Percentiles rank a stretch among this genome's conserved stretches.
phyloP scores from a whole-genome alignment of 2,113 vertebrate genomes.

The Ovis aries region ARS-UI_Ramb_v3.0 NC_056061.1:27001001-27001500 shows the following conservation, averaged over 20 bases:
- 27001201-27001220: neutral
- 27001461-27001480: neutral
- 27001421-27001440: neutral
- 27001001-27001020: neutral
- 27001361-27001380: neutral
- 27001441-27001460: neutral
- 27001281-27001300: neutral
- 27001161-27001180: neutral
- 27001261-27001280: neutral
- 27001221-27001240: neutral
- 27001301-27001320: neutral
- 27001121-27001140: neutral
- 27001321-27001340: rapidly evolving
- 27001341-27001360: neutral
- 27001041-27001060: neutral
- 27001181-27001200: neutral
- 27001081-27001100: no score
- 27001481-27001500: neutral
- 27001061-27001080: neutral
- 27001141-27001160: neutral
- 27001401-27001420: neutral
- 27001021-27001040: neutral
- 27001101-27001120: neutral
- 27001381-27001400: rapidly evolving
- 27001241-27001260: neutral